phyloP scores from a whole-genome alignment of 2,888 invertebrate genomes.

The Tenthredo distinguenda region DNA sequence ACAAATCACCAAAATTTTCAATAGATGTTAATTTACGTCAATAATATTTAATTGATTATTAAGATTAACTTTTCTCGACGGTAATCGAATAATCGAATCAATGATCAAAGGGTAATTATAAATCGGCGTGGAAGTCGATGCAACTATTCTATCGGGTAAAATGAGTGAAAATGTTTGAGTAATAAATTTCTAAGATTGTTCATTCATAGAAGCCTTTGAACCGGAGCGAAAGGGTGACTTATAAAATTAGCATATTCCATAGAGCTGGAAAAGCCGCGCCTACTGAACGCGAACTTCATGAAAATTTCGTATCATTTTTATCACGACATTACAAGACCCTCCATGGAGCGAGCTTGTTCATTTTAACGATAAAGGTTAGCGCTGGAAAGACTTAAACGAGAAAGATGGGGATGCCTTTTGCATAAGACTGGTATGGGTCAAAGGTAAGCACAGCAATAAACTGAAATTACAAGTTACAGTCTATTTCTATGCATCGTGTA shows the following conservation, averaged over 20 bases:
- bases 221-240: background rate
- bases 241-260: constrained; percentile 20
- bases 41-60: too few species aligned
- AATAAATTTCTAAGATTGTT: background rate
- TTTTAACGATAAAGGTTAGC: constrained; percentile 44
- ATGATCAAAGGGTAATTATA: background rate
- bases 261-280: background rate
- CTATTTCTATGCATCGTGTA: constrained; percentile 30
- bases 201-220: background rate
- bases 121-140: background rate
- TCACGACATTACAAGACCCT: constrained; percentile 34
- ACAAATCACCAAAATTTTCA: background rate
- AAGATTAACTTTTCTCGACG: background rate
- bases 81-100: constrained; percentile 12
- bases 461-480: constrained; percentile 21
- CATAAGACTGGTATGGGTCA: constrained; percentile 37
- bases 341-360: constrained; percentile 40
- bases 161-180: background rate
- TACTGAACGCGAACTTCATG: constrained; percentile 33
- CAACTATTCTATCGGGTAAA: background rate
- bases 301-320: constrained; percentile 45
- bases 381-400: background rate
- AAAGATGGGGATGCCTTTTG: constrained; percentile 32
- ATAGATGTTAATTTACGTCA: too few species aligned
- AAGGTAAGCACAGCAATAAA: constrained; percentile 28